phyloP scores from a whole-genome alignment of 1,140 invertebrate species.

The Drosophila micromelanica region DNA sequence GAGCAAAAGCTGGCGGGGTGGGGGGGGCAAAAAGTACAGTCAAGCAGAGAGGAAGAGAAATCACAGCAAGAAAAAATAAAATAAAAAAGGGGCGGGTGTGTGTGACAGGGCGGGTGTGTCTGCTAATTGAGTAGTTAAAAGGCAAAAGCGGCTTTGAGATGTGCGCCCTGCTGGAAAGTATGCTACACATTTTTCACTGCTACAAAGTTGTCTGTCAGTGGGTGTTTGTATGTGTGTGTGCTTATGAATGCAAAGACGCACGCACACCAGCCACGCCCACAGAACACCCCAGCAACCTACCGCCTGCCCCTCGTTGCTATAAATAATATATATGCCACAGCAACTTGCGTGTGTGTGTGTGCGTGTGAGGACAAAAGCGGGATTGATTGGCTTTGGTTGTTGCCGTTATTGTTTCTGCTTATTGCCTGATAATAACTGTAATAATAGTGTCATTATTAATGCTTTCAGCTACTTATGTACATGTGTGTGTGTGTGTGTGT shows the following conservation, averaged over 20 bases:
- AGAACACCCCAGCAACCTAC: background rate
- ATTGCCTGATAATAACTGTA: conserved; percentile 78
- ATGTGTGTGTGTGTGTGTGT: conserved; percentile 10
- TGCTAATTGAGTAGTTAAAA: conserved; percentile 77
- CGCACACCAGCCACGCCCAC: conserved; percentile 6
- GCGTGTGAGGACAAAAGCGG: conserved; percentile 41
- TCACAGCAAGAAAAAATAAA: conserved; percentile 43
- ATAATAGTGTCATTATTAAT: conserved; percentile 69
- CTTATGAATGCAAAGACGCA: conserved; percentile 13
- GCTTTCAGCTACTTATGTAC: background rate
- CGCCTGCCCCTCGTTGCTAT: conserved; percentile 72
- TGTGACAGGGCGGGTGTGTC: background rate
- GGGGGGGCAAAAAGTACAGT: background rate
- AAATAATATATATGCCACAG: conserved; percentile 68
- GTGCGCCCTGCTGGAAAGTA: conserved; percentile 50
- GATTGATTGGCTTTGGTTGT: conserved; percentile 70
- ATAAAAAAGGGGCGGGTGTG: background rate
- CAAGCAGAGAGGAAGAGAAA: conserved; percentile 36
- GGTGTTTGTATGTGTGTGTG: background rate
- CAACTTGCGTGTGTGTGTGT: background rate
- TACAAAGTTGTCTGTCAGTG: conserved; percentile 33
- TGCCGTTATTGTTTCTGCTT: conserved; percentile 34
- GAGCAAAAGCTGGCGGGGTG: no score
- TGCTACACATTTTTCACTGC: conserved; percentile 60
- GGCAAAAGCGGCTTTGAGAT: conserved; percentile 38